Evolutionary conservation across 1,140 invertebrate genomes (phyloP), one percentile per base, ranked within the genome.

Genomic region (Chlorops oryzae): DNA sequence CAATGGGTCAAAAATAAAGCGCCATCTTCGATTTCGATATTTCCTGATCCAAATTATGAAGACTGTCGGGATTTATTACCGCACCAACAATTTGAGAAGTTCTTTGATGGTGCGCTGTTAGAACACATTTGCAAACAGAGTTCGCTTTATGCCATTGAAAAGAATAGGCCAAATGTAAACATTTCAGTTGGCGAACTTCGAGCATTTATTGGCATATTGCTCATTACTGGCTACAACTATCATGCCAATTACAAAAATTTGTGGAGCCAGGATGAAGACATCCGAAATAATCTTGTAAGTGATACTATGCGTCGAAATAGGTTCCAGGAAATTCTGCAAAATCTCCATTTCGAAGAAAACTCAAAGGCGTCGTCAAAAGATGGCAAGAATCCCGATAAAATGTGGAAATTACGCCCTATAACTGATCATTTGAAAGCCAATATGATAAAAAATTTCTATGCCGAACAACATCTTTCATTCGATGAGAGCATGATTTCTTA

Each of bases 401-500:
- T 47, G 18, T 34, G 45, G 45, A 34, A 47, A 35, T 23, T 47
- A 20, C 6, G 20, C 3, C 25, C 45, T 6, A 13, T 47, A 9
- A 47, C 22, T n/a, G 45, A 47, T 34, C 32, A 47, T 34, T 47
- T 47, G 28, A 47, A 47, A 47, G 27, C 27, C 3, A 47, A 47
- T 12, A 20, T 47, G 22, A 20, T 52, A 41, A 27, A 54, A n/a
- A 42, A 59, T 51, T 63, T 58, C 57, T 46, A 56, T 37, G 58
- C 58, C 18, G 54, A 52, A 40, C 27, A 52, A 62, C 55, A 55
- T 44, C 50, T 63, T 12, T 43, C 37, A 15, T 59, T 56, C 46
- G 62, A 62, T 57, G 59, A 67, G 50, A 55, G 54, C 17, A 65
- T 65, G 62, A 52, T 65, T n/a, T n/a, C n/a, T n/a, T n/a, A 66